Evolutionary conservation across 2,888 invertebrate species (phyloP), one percentile per base, ranked within the genome.

Genomic region (Phalera bucephala): DNA sequence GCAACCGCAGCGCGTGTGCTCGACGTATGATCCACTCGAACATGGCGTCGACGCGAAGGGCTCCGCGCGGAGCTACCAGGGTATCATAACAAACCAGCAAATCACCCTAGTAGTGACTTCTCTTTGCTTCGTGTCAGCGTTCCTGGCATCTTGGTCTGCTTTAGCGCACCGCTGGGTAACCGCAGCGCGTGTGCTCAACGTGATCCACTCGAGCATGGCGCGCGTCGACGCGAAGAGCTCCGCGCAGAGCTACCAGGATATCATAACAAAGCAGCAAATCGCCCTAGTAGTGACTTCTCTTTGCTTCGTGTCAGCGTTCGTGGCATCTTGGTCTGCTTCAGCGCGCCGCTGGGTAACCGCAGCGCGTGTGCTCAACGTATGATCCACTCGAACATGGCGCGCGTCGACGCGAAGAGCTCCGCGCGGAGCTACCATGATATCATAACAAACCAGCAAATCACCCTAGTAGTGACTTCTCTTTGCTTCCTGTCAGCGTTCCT

Each of bases 21-120:
- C 87, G 0, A 83, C 88, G 45, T 82, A 76, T 0, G 64, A 51
- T 0, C 8, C 87, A 59, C 55, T 88, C 87, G 0, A 80, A 35
- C 0, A 71, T 45, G 0, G 67, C 0, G 77, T 57, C 2, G 64
- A 39, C 1, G 80, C 79, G 0, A 76, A 59, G 0, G 59, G 75
- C 12, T 83, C 81, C 0, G 73, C 50, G 8, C 71, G 72, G 0
- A 82, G 57, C 5, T 23, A 23, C 23, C 10, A 23, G 23, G 23
- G n/a, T 23, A 23, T 10, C 10, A 23, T 23, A 23, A 23, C 3
- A 5, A 11, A 2, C 1, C 1, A 23, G 6, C 5, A 9, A 6
- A 9, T 5, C 5, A 5, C 20, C 3, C 7, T 6, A 2, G 6
- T 19, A 2, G 20, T 20, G n/a, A 6, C 20, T 6, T 6, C 20